Percentiles rank a stretch among this genome's conserved stretches.
Conservation (phyloP, 2,113 vertebrate genomes). For the Peromyscus polionotus region DNA sequence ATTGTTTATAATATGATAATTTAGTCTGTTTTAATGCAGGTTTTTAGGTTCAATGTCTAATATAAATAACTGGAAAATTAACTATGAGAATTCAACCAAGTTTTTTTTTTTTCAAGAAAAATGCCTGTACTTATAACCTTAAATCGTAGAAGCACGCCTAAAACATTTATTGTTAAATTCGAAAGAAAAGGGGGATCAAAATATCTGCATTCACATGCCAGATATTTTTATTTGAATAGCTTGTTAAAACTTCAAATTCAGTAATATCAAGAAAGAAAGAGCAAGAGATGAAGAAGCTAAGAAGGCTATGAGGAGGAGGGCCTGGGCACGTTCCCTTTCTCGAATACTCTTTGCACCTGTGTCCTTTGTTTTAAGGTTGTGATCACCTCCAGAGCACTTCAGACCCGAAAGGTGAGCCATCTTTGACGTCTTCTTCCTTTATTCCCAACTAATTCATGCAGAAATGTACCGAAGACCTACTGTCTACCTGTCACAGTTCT, state of each 20-base stretch:
- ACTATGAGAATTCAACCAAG: background rate
- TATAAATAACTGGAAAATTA: slow-evolving; percentile 35
- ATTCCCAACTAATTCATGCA: background rate
- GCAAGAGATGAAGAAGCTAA: background rate
- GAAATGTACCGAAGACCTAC: background rate
- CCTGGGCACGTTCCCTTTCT: background rate
- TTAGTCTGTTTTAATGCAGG: background rate
- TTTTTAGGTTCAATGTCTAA: background rate
- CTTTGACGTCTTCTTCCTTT: background rate
- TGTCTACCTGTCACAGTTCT: background rate
- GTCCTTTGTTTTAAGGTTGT: background rate
- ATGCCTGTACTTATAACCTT: background rate
- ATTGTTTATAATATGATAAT: background rate
- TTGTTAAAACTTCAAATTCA: slow-evolving; percentile 33
- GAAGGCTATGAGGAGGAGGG: background rate
- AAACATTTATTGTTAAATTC: background rate
- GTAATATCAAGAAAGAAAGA: background rate
- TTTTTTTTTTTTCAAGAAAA: slow-evolving; percentile 26
- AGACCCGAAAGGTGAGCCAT: background rate
- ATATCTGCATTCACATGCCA: background rate
- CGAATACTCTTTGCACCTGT: background rate
- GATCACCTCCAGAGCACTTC: background rate
- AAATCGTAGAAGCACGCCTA: background rate
- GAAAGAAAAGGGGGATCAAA: background rate
- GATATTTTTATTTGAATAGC: background rate